Evolutionary conservation across 1,140 invertebrate species (phyloP).

Genomic region (Drosophila pseudoananassae): DNA sequence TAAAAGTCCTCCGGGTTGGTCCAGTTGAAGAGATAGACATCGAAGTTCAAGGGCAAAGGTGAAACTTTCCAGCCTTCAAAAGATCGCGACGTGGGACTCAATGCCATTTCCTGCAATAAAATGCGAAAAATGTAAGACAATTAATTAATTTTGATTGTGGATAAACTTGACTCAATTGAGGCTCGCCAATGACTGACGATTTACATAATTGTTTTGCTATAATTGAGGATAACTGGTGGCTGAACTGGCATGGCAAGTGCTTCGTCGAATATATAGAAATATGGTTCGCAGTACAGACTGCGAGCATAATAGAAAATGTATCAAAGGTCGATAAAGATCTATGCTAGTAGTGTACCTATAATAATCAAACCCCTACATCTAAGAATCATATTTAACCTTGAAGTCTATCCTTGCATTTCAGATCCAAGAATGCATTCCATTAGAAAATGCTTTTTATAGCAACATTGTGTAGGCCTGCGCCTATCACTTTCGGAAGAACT

Average conservation of each 20-base stretch:
- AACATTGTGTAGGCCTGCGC: slow-evolving; percentile 46
- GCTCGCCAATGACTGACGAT: slow-evolving; percentile 7
- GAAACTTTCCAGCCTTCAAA: slow-evolving; percentile 90
- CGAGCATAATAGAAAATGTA: too few relatives aligned
- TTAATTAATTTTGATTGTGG: background rate
- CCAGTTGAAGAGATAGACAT: slow-evolving; percentile 93
- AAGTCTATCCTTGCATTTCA: background rate
- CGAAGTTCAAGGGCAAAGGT: slow-evolving; percentile 90
- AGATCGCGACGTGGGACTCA: slow-evolving; percentile 87
- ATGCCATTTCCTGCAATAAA: slow-evolving; percentile 87
- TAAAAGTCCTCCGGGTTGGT: slow-evolving; percentile 89
- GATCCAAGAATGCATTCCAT: background rate
- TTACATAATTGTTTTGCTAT: slow-evolving; percentile 33
- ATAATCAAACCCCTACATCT: too few relatives aligned
- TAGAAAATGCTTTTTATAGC: background rate
- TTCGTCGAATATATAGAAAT: slow-evolving; percentile 16
- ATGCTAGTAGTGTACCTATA: too few relatives aligned
- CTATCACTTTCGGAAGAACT: slow-evolving; percentile 9
- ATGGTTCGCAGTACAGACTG: too few relatives aligned
- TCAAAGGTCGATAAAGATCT: slow-evolving; percentile 25
- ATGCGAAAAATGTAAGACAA: background rate
- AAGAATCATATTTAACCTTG: background rate
- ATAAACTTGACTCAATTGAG: slow-evolving; percentile 23
- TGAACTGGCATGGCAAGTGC: background rate
- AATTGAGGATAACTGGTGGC: slow-evolving; percentile 37